Conservation (phyloP, 2,888 invertebrate species). For the Bibio marci region DNA sequence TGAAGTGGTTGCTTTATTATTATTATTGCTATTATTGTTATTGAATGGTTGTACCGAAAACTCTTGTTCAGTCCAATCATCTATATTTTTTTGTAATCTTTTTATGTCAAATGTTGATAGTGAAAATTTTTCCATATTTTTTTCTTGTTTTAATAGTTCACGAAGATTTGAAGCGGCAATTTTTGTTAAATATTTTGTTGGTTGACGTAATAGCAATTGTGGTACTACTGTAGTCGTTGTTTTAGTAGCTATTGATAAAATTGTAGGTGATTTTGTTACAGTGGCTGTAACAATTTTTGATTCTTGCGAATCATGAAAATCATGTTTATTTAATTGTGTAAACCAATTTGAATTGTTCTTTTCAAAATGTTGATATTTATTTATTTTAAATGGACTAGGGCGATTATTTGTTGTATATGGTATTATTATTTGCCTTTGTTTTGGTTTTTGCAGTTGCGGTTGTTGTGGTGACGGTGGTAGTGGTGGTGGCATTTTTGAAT, state of each 20-base stretch:
- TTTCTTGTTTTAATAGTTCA: slow-evolving; percentile 31
- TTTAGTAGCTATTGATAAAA: too few species aligned
- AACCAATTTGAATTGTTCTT: slow-evolving; percentile 14
- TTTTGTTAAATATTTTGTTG: slow-evolving; percentile 23
- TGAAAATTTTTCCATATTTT: slow-evolving; percentile 20
- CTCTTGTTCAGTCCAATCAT: slow-evolving; percentile 68
- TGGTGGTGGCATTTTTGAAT: too few species aligned
- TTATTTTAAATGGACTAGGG: slow-evolving; percentile 33
- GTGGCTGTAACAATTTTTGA: slow-evolving; percentile 30
- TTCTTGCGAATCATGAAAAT: slow-evolving; percentile 34
- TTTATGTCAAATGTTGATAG: slow-evolving; percentile 47
- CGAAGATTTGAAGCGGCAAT: slow-evolving; percentile 33
- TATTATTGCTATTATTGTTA: slow-evolving; percentile 6
- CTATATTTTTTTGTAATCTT: slow-evolving; percentile 64
- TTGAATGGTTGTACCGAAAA: slow-evolving; percentile 31
- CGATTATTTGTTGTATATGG: slow-evolving; percentile 53
- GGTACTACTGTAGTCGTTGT: too few species aligned
- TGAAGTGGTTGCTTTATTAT: slow-evolving; percentile 34
- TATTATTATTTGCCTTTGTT: slow-evolving; percentile 62
- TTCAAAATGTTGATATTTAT: slow-evolving; percentile 21
- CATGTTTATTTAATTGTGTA: slow-evolving; percentile 20
- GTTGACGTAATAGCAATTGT: slow-evolving; percentile 15
- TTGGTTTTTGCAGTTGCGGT: slow-evolving; percentile 30
- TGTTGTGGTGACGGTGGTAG: not conserved
- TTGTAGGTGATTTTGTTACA: slow-evolving; percentile 17